Percentiles rank a stretch among this genome's conserved stretches.
These are phyloP conservation scores for Apteryx owenii DNA, from an alignment of 2,113 vertebrate genomes.

Conservation along the genomic window DNA sequence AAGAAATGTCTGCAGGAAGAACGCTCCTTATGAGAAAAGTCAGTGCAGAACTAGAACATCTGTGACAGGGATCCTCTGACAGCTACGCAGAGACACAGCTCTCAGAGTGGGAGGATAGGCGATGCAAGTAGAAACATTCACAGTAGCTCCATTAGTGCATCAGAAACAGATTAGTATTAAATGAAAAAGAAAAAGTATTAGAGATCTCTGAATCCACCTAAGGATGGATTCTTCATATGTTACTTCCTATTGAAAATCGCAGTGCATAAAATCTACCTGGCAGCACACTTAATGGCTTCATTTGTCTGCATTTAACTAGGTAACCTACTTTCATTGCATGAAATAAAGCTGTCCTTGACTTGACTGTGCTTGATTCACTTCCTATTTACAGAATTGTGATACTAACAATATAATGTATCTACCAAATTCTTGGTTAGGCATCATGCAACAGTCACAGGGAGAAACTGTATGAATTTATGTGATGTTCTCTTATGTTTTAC, in stretches of 20 bases:
- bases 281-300: constrained; percentile 5
- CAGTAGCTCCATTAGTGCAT: constrained; percentile 15
- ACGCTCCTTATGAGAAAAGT: constrained; percentile 1
- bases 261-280: constrained; percentile 11
- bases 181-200: neutral
- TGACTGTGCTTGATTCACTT: neutral
- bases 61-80: constrained; percentile 52
- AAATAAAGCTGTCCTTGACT: constrained; percentile 46
- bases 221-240: neutral
- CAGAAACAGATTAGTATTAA: neutral
- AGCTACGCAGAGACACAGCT: constrained; percentile 42
- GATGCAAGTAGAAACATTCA: constrained; percentile 39
- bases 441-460: neutral
- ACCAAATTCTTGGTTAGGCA: neutral
- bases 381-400: neutral
- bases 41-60: constrained; percentile 43
- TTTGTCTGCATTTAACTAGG: constrained; percentile 63
- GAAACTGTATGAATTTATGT: neutral
- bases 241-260: neutral
- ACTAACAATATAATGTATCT: neutral
- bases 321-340: constrained; percentile 53
- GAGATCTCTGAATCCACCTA: neutral
- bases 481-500: neutral
- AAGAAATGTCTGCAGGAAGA: neutral
- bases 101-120: constrained; percentile 57